These are phyloP conservation scores for Anoplolepis gracilipes DNA, from an alignment of 1,140 invertebrate species.

Conservation along the genomic window DNA sequence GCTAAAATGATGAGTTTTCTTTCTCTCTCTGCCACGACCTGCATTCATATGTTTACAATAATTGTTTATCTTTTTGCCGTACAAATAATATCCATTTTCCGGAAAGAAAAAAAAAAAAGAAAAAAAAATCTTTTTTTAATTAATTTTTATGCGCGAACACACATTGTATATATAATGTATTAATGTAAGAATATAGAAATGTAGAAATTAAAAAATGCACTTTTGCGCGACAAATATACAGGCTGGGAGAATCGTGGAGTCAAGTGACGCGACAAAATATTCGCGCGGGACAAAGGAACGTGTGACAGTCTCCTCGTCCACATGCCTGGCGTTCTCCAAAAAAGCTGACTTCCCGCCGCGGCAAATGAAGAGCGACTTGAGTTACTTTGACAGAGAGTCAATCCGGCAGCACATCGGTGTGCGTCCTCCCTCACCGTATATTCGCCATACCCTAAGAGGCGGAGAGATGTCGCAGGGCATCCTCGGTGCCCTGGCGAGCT, in stretches of 20 bases:
- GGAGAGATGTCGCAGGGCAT: conserved; percentile 7
- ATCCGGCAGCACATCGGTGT: background rate
- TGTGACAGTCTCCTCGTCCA: background rate
- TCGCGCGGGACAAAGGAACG: conserved; percentile 5
- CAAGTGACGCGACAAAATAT: conserved; percentile 20
- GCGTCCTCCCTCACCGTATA: background rate
- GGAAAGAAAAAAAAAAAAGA: too few relatives aligned
- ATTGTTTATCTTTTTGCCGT: conserved; percentile 34
- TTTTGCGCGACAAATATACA: background rate
- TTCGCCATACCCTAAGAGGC: conserved; percentile 69
- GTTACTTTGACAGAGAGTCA: conserved; percentile 36
- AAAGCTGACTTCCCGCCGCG: conserved; percentile 42
- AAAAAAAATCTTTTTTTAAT: too few relatives aligned
- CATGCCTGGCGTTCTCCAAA: background rate
- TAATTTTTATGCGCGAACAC: background rate
- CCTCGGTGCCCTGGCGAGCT: conserved; percentile 23
- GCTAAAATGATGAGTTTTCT: conserved; percentile 17
- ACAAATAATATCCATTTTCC: background rate
- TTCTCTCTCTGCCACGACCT: conserved; percentile 2
- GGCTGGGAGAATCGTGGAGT: background rate
- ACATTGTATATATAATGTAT: conserved; percentile 6
- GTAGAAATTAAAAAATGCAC: background rate
- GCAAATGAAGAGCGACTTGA: conserved; percentile 33
- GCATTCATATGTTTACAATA: conserved; percentile 8
- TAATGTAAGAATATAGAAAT: too few relatives aligned